Evolutionary conservation across 53 echinoderm and acorn worm species (phyloP), one percentile per base, ranked within the genome.

Genomic region (Echinometra lucunter): DNA sequence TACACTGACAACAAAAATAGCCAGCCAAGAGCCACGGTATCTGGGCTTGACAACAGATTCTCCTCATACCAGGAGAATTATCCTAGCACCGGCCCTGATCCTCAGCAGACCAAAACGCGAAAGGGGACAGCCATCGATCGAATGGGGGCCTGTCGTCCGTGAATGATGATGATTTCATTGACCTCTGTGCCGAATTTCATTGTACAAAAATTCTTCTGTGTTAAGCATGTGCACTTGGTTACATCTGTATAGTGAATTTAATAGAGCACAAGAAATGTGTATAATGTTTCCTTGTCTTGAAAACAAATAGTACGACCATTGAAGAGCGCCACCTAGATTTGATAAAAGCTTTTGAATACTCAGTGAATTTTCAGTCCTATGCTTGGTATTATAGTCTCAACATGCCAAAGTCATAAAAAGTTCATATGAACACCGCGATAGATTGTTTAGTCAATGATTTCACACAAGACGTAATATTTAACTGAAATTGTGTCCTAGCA

Each of bases 1-100:
- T 85, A 85, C 85, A 85, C 27, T 85, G 85, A 40, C 85, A 85
- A 85, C 85, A 85, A 85, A 85, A 85, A 85, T 85, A 85, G 85
- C 85, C 85, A 7, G 49, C 85, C 49, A 47, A 85, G 19, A 89
- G 89, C 89, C n/a, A 6, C 8, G 89, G 37, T 58, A 89, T 58
- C 85, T 37, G 58, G 89, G 32, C 35, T 40, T 30, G 34, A 60
- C 89, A 60, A 58, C 89, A 45, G 91, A 91, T 91, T 91, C 91
- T 70, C 69, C 44, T 91, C 91, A 91, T 91, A 27, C 91, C 91
- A 69, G 91, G 42, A 67, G 91, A 91, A 91, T 91, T 91, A 91
- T 38, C 42, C 45, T 91, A 37, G 66, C 91, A 91, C 91, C 66
- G 16, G 47, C 28, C 25, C 44, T 66, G 66, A 91, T 91, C 91